Conservation (phyloP, 30 jellyfish, hydroid and myxozoan species). For the Calvadosia cruxmelitensis region DNA sequence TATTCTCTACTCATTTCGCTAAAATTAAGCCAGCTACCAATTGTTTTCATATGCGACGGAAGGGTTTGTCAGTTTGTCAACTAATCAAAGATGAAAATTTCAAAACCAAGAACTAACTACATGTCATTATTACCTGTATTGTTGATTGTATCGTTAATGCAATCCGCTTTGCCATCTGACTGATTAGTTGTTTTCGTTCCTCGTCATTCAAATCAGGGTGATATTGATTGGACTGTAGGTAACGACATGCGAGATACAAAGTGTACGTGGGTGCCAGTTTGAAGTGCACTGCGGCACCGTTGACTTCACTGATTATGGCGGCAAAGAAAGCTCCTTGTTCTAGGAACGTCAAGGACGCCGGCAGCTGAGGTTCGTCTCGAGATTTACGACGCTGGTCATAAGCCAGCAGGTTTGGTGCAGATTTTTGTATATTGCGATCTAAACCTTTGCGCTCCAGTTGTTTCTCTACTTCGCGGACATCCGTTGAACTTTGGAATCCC, state of each 20-base stretch:
- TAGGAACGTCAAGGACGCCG: constrained; percentile 75
- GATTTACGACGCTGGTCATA: neutral
- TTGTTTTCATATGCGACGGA: too few species aligned
- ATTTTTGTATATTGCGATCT: constrained; percentile 22
- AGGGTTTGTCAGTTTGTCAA: too few species aligned
- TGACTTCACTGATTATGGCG: constrained; percentile 85
- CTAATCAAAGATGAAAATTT: too few species aligned
- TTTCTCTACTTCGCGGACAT: constrained; percentile 18
- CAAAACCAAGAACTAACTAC: too few species aligned
- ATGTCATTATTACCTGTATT: constrained; percentile 71
- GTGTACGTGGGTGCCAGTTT: constrained; percentile 99
- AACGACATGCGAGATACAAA: constrained; percentile 84
- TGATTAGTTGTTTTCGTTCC: constrained; percentile 56
- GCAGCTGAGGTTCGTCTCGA: constrained; percentile 48
- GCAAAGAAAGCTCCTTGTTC: constrained; percentile 97
- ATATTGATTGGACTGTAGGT: constrained; percentile 52
- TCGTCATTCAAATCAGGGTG: constrained; percentile 74
- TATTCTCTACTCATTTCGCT: too few species aligned
- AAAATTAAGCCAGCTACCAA: too few species aligned
- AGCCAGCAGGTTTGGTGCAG: constrained; percentile 44
- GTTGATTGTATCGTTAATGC: constrained; percentile 76
- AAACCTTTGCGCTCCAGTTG: constrained; percentile 9
- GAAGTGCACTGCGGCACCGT: constrained; percentile 94
- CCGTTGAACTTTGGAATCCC: constrained; percentile 25
- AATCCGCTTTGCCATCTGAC: constrained; percentile 52